Evolutionary conservation across 2,888 invertebrate species (phyloP).

Genomic region (Hyalella azteca): DNA sequence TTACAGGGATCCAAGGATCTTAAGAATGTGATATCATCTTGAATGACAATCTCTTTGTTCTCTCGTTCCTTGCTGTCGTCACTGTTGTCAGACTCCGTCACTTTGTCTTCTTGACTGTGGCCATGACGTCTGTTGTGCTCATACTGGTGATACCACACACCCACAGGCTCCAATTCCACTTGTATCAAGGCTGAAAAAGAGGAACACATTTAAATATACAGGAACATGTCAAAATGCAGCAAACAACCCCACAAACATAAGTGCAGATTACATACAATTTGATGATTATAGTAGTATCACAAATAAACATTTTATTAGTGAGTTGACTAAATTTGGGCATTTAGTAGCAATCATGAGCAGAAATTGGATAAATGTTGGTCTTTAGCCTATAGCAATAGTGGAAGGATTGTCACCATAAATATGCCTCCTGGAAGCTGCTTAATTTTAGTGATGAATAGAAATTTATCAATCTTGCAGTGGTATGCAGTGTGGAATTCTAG

Average conservation of each 20-base stretch:
- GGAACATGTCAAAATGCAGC: neutral
- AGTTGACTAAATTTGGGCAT: neutral
- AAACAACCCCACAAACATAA: neutral
- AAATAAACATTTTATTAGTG: neutral
- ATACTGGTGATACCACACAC: conserved; percentile 49
- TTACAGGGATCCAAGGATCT: conserved; percentile 91
- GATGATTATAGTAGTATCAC: neutral
- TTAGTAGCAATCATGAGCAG: no score
- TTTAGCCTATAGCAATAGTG: no score
- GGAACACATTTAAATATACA: neutral
- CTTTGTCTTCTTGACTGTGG: neutral
- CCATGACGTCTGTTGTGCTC: conserved; percentile 42
- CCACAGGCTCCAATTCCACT: conserved; percentile 56
- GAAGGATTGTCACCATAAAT: no score
- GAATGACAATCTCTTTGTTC: conserved; percentile 61
- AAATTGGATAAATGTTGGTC: no score
- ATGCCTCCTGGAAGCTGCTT: no score
- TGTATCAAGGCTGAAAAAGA: conserved; percentile 48
- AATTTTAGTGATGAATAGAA: no score
- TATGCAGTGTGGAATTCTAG: no score
- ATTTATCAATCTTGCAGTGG: no score
- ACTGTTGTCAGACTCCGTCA: neutral
- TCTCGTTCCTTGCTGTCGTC: conserved; percentile 58
- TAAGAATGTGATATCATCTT: conserved; percentile 82
- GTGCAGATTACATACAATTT: neutral